Conservation (phyloP, 2,888 invertebrate genomes). For the Dorcus hopei region DNA sequence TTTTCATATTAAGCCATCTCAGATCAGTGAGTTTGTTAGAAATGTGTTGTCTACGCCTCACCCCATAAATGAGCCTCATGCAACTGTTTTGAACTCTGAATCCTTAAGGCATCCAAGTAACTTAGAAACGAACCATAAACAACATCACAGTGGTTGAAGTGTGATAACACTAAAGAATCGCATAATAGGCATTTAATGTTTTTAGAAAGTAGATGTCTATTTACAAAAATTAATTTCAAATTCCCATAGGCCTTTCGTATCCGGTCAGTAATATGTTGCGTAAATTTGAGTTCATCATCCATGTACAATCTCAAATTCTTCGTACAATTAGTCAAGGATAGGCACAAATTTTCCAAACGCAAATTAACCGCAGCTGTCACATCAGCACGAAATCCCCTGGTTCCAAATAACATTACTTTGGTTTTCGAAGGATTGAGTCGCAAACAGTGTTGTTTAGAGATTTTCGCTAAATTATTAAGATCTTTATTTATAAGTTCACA, state of each 20-base stretch:
- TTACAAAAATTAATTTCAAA: not conserved
- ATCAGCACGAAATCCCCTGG: too few species aligned
- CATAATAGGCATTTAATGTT: not conserved
- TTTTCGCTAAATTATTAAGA: not conserved
- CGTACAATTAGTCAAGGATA: too few species aligned
- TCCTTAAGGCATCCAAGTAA: not conserved
- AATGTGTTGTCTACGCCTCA: not conserved
- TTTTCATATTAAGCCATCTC: too few species aligned
- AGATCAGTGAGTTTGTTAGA: not conserved
- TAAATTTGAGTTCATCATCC: not conserved
- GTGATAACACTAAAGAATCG: conserved; percentile 3
- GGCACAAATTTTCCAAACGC: too few species aligned
- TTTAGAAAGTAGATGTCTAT: not conserved
- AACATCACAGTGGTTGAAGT: conserved; percentile 1
- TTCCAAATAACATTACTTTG: not conserved
- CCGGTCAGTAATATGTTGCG: not conserved
- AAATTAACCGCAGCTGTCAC: too few species aligned
- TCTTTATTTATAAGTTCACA: not conserved
- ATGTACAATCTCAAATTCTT: too few species aligned
- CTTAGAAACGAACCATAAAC: conserved; percentile 4
- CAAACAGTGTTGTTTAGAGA: not conserved
- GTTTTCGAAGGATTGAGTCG: not conserved
- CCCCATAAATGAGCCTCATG: conserved; percentile 3
- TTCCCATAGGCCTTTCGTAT: not conserved
- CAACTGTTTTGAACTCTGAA: conserved; percentile 9